Evolutionary conservation across 1,140 invertebrate genomes (phyloP), one percentile per base, ranked within the genome.

Genomic region (Rhyzopertha dominica): DNA sequence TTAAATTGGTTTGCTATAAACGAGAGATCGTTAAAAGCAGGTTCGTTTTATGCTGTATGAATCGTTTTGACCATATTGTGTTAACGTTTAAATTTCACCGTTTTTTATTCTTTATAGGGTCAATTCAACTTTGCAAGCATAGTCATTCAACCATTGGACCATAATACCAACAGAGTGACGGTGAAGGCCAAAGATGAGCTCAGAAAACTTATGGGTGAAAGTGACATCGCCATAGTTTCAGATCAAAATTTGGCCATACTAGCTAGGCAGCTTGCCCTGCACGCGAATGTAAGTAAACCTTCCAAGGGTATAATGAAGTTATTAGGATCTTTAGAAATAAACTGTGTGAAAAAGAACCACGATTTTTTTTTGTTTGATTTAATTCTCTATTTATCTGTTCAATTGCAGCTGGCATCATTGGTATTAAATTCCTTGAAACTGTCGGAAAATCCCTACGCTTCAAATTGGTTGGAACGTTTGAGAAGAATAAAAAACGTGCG

Each of bases 41-140:
- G n/a, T n/a, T n/a, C n/a, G n/a, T n/a, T n/a, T n/a, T 40, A 17
- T 26, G 4, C 16, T 25, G 17, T 13, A 13, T 5, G 17, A 5
- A 19, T 19, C 14, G 22, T 14, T 4, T 19, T n/a, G 14, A 19
- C 4, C 10, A 35, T 19, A 14, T 5, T 10, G 32, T 16, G 22
- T 13, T 16, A 10, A 30, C 5, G 2, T 24, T 13, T 8, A 14
- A 39, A 13, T 39, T n/a, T 5, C 34, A 24, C 12, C 16, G 12
- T 13, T 24, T 24, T 24, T 13, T 18, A 17, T 9, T 31, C 14
- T 38, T 70, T 73, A 45, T 65, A 94, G 90, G 87, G 90, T 26
- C 90, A 97, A 66, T 92, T 95, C 63, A 93, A 92, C 72, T 90
- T 91, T 67, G 93, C 92, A 39, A 88, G 87, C 61, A 86, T 97